These are phyloP conservation scores for Butorides virescens DNA, from an alignment of 2,113 vertebrate genomes.

Conservation along the genomic window DNA sequence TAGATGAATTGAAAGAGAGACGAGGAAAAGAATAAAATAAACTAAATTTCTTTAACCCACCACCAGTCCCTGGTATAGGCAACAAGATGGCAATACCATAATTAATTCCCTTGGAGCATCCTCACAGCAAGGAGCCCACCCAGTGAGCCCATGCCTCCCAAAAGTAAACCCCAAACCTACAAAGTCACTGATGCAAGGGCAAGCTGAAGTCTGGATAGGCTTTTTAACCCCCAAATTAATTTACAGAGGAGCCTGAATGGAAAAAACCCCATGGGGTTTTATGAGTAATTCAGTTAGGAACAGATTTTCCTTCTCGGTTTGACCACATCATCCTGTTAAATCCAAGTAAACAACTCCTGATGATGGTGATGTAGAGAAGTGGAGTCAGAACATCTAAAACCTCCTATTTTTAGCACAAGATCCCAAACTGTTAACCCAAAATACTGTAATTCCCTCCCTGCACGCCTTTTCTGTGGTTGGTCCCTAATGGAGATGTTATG, in stretches of 20 bases:
- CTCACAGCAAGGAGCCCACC: background rate
- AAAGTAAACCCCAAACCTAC: background rate
- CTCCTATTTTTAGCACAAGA: background rate
- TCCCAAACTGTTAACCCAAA: fast-evolving
- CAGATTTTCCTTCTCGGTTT: background rate
- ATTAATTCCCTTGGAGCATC: background rate
- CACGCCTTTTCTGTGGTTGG: background rate
- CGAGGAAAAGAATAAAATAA: background rate
- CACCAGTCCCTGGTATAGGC: background rate
- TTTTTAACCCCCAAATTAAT: background rate
- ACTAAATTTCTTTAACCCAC: background rate
- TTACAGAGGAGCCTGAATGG: background rate
- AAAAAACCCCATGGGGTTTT: background rate
- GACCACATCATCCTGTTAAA: background rate
- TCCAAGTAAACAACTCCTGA: background rate
- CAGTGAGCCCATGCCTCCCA: fast-evolving
- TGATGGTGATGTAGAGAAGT: background rate
- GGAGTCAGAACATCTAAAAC: background rate
- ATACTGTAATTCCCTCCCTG: background rate
- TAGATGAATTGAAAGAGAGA: background rate
- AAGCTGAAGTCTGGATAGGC: background rate
- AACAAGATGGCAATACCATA: background rate
- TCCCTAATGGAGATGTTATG: background rate
- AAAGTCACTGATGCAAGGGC: background rate
- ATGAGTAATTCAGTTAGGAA: background rate